These are phyloP conservation scores for Bubo bubo DNA, from an alignment of 2,113 vertebrate species.

Conservation along the genomic window DNA sequence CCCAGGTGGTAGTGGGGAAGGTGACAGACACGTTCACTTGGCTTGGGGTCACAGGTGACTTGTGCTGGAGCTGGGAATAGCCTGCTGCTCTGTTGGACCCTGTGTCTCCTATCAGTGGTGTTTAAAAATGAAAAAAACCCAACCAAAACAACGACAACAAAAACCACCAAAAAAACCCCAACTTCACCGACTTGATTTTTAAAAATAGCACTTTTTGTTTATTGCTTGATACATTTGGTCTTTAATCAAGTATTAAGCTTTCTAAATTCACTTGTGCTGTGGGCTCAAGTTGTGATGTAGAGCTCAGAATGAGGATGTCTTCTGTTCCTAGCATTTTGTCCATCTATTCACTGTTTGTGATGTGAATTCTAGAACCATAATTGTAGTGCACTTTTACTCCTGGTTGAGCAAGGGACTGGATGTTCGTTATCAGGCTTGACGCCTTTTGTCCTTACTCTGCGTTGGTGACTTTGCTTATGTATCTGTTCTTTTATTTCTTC, in stretches of 20 bases:
- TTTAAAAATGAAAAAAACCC: background rate
- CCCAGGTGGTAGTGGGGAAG: background rate
- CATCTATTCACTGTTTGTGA: fast-evolving
- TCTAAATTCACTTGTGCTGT: background rate
- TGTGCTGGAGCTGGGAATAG: background rate
- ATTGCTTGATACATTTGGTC: background rate
- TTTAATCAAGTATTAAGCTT: background rate
- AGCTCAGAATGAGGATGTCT: background rate
- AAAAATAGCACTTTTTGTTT: background rate
- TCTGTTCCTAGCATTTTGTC: background rate
- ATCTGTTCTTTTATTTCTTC: background rate
- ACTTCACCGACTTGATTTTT: background rate
- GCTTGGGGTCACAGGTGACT: background rate
- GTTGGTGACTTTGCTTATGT: background rate
- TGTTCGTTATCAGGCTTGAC: background rate
- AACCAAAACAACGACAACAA: background rate
- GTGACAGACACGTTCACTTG: background rate
- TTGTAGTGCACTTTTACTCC: fast-evolving
- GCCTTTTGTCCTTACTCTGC: background rate
- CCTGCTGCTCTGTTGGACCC: background rate
- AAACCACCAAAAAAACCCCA: fast-evolving
- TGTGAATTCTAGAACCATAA: background rate
- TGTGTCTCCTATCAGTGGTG: background rate
- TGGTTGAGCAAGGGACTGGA: background rate
- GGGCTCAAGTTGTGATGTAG: background rate